Base-by-base conservation (phyloP, 2,888 invertebrate genomes). In the Celastrina argiolus region DNA sequence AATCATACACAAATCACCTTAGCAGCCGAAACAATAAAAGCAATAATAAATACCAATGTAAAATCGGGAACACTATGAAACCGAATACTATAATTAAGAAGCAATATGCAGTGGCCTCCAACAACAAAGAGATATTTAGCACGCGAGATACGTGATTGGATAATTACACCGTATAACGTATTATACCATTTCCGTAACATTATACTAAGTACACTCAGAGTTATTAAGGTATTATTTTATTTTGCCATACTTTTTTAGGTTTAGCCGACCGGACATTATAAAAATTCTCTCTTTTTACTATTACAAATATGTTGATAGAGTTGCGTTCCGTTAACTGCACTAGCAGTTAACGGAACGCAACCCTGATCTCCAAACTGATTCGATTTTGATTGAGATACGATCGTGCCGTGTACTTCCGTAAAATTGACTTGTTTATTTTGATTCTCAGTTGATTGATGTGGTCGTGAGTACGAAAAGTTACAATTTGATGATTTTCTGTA, bases 51-150 rank as follows among this genome's bases (percentile, higher is more conserved):
- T 51, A 51, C 22, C 22, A 5, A 22, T 22, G 51, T 51, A 51
- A 22, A 51, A 51, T 51, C 22, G 22, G 22, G 51, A 51, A 22
- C 51, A 51, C 22, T 51, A 51, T 22, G 51, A 51, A 22, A 51
- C 51, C 51, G 10, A 18, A 51, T 51, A 51, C 51, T 51, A 51
- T 51, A 51, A 51, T 51, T 51, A 51, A 22, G 51, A 51, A 51
- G 22, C 51, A 51, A 51, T 51, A 51, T 51, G 16, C 22, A 10
- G 51, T 51, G 69, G 64, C 70, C 71, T 71, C 70, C 65, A 67
- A 56, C 63, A 61, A 72, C 68, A 72, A 72, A 69, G 70, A 69
- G 67, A 66, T 72, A 69, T 68, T 22, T 71, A 69, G 64, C 69
- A 69, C 71, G 72, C 72, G 63, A 72, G 69, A 70, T 69, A 68